Percentiles rank a stretch among this genome's conserved stretches.
Evolutionary conservation across 1,140 invertebrate species (phyloP).

Genomic region (Drosophila kanapiae): DNA sequence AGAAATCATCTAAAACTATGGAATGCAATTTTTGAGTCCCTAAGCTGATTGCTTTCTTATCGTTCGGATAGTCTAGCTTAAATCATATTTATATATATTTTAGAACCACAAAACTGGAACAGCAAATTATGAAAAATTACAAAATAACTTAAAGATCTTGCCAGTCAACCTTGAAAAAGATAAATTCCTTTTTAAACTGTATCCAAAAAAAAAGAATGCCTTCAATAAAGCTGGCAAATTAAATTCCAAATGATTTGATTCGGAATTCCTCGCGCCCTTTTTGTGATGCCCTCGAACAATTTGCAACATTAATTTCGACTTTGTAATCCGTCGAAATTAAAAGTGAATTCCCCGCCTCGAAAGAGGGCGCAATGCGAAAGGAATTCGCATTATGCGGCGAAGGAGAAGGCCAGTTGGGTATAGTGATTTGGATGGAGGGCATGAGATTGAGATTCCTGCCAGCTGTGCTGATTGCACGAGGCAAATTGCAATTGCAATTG

Average conservation of each 20-base stretch:
- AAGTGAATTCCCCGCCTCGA: constrained; percentile 11
- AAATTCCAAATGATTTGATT: constrained; percentile 17
- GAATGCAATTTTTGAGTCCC: no score
- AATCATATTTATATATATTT: neutral
- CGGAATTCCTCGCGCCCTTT: neutral
- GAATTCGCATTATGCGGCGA: constrained; percentile 29
- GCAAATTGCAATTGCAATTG: constrained; percentile 49
- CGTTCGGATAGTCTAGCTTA: no score
- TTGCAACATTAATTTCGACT: constrained; percentile 19
- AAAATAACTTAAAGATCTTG: neutral
- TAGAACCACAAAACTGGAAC: neutral
- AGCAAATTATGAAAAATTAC: neutral
- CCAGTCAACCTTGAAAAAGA: neutral
- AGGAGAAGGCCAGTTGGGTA: constrained; percentile 8
- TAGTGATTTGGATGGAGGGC: constrained; percentile 8
- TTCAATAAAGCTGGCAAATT: constrained; percentile 8
- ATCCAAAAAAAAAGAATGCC: neutral
- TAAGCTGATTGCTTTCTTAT: no score
- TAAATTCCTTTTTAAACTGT: neutral
- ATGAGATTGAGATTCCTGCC: constrained; percentile 28
- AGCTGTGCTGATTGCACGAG: constrained; percentile 46
- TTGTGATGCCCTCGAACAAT: constrained; percentile 3
- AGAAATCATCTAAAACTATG: no score
- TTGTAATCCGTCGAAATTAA: constrained; percentile 22
- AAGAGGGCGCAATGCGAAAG: neutral